Evolutionary conservation across 2,888 invertebrate species (phyloP).

Genomic region (Helobdella robusta): DNA sequence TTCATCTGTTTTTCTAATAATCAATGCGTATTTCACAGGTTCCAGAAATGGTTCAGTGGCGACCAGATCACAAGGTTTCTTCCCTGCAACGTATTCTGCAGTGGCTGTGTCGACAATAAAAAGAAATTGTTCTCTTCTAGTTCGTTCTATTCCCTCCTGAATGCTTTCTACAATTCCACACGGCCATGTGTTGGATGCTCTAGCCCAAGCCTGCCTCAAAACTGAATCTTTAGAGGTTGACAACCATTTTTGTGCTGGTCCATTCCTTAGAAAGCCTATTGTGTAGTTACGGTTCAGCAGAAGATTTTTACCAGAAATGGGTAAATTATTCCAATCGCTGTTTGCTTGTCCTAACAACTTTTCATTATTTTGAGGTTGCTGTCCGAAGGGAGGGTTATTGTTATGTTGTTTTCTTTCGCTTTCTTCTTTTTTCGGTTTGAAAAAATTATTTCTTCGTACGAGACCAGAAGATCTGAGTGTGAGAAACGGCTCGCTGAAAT

Average conservation of each 20-base stretch:
- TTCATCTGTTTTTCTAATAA: constrained; percentile 26
- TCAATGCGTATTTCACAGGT: constrained; percentile 31
- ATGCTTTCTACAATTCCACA: constrained; percentile 29
- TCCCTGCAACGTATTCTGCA: constrained; percentile 31
- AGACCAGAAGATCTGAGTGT: constrained; percentile 32
- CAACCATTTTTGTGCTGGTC: constrained; percentile 23
- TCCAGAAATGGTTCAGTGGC: constrained; percentile 33
- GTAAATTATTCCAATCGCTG: too few species aligned
- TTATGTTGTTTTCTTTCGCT: neutral
- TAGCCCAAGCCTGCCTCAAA: constrained; percentile 27
- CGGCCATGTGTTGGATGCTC: constrained; percentile 31
- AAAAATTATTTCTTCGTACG: too few species aligned
- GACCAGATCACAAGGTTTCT: constrained; percentile 34
- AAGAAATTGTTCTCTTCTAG: constrained; percentile 31
- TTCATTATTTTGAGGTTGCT: neutral
- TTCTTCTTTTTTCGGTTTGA: too few species aligned
- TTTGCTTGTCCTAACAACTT: neutral
- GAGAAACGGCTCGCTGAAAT: constrained; percentile 35
- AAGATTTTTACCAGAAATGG: constrained; percentile 27
- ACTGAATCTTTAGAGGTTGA: constrained; percentile 19
- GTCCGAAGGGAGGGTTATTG: neutral
- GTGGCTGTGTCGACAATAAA: constrained; percentile 33
- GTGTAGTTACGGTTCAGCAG: constrained; percentile 26
- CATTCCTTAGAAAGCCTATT: constrained; percentile 29
- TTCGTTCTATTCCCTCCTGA: constrained; percentile 33